phyloP scores from a whole-genome alignment of 2,888 invertebrate species.

The Coenonympha glycerion region DNA sequence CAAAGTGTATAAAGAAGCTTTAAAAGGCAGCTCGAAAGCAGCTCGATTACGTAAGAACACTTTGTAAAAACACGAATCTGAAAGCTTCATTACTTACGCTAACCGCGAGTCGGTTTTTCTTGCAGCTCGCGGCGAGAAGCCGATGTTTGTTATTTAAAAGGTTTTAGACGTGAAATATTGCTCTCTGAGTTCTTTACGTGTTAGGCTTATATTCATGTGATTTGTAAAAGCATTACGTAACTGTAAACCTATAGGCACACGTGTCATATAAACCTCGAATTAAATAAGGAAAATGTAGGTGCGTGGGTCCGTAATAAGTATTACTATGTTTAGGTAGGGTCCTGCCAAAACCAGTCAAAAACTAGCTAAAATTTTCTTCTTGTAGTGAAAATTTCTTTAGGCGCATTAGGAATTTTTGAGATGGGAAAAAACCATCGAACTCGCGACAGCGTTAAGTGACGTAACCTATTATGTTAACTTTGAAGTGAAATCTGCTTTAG shows the following conservation, averaged over 20 bases:
- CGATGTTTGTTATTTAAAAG: conserved; percentile 71
- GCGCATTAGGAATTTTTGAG: too few relatives aligned
- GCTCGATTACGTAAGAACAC: conserved; percentile 33
- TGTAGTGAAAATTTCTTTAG: too few relatives aligned
- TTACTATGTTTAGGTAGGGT: too few relatives aligned
- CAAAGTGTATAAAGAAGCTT: conserved; percentile 25
- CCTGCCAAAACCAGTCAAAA: too few relatives aligned
- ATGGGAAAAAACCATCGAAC: too few relatives aligned
- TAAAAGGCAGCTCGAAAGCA: conserved; percentile 29
- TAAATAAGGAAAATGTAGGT: background rate
- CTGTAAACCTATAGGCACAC: too few relatives aligned
- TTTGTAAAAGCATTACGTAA: conserved; percentile 36
- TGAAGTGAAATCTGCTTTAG: too few relatives aligned
- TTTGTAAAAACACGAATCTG: conserved; percentile 58
- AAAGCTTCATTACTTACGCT: conserved; percentile 59
- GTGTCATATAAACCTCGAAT: too few relatives aligned
- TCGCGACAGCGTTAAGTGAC: too few relatives aligned
- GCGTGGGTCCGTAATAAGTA: too few relatives aligned
- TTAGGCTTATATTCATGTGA: conserved; percentile 36
- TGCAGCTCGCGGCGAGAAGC: conserved; percentile 41
- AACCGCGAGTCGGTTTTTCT: conserved; percentile 52
- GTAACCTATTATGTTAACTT: too few relatives aligned
- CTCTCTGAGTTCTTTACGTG: conserved; percentile 47
- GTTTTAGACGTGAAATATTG: conserved; percentile 68
- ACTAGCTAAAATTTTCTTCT: too few relatives aligned